Evolutionary conservation across 2,113 vertebrate genomes (phyloP).

Genomic region (Cisticola juncidis): DNA sequence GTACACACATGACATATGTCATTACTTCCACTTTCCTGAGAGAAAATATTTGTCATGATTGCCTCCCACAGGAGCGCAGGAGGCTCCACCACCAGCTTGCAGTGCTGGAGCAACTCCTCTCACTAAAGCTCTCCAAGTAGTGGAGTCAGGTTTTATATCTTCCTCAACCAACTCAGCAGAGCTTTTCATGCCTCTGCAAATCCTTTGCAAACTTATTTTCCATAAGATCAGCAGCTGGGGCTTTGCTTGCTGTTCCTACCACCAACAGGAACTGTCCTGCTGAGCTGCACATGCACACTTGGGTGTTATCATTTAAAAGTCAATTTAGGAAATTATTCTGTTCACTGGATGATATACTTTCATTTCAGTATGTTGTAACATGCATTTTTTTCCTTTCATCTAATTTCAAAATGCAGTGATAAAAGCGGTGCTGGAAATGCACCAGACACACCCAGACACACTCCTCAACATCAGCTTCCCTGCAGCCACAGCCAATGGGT

Average conservation of each 20-base stretch:
- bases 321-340: neutral
- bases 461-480: neutral
- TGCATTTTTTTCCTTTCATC: neutral
- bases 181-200: neutral
- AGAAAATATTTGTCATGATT: conserved; percentile 43
- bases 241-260: neutral
- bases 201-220: neutral
- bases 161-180: neutral
- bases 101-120: neutral
- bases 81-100: neutral
- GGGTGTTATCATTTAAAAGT: neutral
- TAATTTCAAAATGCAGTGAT: neutral
- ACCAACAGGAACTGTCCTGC: neutral
- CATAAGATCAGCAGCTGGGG: neutral
- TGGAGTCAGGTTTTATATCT: neutral
- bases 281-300: neutral
- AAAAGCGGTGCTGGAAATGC: neutral
- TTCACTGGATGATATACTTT: neutral
- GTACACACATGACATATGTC: conserved; percentile 43
- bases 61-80: neutral
- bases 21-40: conserved; percentile 43
- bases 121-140: neutral
- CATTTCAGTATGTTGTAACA: neutral
- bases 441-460: neutral
- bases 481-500: neutral